Conservation (phyloP, 2,888 invertebrate genomes). For the Pseudoips prasinana region DNA sequence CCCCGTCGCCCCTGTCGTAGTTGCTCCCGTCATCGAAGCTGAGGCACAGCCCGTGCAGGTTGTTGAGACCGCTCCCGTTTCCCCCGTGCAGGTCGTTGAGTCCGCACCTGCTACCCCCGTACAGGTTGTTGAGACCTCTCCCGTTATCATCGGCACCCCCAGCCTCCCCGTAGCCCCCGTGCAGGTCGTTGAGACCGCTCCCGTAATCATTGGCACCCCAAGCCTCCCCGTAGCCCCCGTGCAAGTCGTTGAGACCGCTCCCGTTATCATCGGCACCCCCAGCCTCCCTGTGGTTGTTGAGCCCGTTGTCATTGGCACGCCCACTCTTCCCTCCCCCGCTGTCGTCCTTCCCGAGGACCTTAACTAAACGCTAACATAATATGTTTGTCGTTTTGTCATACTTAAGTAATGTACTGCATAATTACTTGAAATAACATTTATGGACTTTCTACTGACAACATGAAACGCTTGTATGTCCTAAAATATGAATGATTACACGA, state of each 20-base stretch:
- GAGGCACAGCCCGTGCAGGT: constrained; percentile 5
- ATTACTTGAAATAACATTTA: no score
- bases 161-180: constrained; percentile 8
- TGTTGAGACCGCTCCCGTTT: not conserved
- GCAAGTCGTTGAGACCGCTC: no score
- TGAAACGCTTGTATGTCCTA: no score
- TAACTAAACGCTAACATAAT: no score
- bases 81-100: not conserved
- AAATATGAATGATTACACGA: no score
- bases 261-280: constrained; percentile 12
- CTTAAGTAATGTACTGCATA: no score
- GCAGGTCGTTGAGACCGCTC: constrained; percentile 1
- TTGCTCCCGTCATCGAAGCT: constrained; percentile 11
- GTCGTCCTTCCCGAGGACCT: constrained; percentile 41
- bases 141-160: constrained; percentile 4
- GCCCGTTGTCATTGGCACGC: constrained; percentile 21
- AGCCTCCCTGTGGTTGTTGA: constrained; percentile 7
- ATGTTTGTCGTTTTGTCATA: no score
- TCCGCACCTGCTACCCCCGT: not conserved
- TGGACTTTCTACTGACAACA: no score
- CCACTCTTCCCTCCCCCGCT: constrained; percentile 28
- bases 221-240: constrained; percentile 9
- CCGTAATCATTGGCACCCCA: constrained; percentile 1
- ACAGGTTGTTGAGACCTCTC: constrained; percentile 6
- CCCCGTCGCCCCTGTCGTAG: constrained; percentile 13